Evolutionary conservation across 2,797 vertebrate species (phyloP).

Genomic region (Malurus splendens): DNA sequence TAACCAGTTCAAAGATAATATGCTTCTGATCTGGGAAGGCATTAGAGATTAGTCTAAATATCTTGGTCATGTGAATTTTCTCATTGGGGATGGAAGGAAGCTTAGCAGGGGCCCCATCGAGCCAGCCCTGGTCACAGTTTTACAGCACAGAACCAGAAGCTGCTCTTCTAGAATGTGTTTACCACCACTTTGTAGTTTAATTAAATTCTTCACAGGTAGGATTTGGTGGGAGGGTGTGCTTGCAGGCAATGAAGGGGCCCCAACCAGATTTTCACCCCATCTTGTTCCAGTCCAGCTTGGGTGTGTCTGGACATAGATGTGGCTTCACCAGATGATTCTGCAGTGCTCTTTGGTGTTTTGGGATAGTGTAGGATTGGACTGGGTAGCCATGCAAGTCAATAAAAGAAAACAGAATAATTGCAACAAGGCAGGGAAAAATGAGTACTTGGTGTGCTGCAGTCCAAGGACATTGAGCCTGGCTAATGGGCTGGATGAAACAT

Average conservation of each 20-base stretch:
- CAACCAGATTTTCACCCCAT: not conserved
- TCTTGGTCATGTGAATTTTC: not conserved
- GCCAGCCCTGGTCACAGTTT: not conserved
- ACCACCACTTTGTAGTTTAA: not conserved
- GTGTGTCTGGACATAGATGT: not conserved
- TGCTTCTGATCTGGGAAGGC: not conserved
- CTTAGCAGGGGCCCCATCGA: not conserved
- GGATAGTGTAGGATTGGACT: not conserved
- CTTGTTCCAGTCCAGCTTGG: not conserved
- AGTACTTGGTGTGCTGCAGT: not conserved
- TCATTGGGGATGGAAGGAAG: not conserved
- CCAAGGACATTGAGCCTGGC: not conserved
- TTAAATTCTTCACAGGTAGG: not conserved
- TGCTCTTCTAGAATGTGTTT: not conserved
- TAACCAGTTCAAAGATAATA: not conserved
- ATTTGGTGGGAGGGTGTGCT: accelerated
- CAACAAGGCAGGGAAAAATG: not conserved
- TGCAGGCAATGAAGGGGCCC: accelerated
- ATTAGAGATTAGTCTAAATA: not conserved
- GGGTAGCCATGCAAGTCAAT: not conserved
- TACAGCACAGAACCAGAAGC: not conserved
- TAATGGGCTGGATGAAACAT: not conserved
- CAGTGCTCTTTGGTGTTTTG: not conserved
- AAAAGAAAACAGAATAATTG: not conserved
- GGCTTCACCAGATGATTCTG: not conserved